Evolutionary conservation across 2,113 vertebrate genomes (phyloP).

Genomic region (Ibidorhyncha struthersii): DNA sequence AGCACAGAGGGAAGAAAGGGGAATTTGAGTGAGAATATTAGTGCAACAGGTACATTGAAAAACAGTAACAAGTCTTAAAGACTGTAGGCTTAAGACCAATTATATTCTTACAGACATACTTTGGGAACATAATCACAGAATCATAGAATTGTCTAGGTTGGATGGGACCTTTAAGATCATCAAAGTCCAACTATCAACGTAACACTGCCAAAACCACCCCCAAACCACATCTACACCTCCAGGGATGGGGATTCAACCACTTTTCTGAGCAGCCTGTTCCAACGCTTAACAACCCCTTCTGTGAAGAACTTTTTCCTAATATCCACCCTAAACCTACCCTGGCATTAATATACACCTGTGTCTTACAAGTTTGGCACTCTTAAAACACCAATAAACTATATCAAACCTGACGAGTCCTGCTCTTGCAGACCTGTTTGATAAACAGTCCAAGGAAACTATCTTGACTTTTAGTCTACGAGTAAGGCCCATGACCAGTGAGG

Average conservation of each 20-base stretch:
- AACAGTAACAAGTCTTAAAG: background rate
- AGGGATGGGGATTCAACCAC: no score
- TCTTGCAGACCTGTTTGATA: background rate
- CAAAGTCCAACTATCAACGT: no score
- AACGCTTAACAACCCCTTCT: no score
- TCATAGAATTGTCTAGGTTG: no score
- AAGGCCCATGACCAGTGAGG: background rate
- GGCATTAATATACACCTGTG: background rate
- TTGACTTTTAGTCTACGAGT: background rate
- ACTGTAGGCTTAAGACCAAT: background rate
- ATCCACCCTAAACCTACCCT: no score
- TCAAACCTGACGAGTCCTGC: background rate
- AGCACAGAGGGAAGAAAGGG: background rate
- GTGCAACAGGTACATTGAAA: background rate
- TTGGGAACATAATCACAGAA: background rate
- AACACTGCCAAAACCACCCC: no score
- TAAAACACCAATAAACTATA: background rate
- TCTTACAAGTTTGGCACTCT: background rate
- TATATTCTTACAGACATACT: background rate
- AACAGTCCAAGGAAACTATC: background rate
- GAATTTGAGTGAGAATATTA: background rate
- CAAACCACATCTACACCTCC: no score
- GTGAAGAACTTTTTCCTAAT: no score
- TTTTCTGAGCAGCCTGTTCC: no score
- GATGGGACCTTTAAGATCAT: no score